Conservation (phyloP, 2,113 vertebrate genomes). For the Oncorhynchus kisutch region DNA sequence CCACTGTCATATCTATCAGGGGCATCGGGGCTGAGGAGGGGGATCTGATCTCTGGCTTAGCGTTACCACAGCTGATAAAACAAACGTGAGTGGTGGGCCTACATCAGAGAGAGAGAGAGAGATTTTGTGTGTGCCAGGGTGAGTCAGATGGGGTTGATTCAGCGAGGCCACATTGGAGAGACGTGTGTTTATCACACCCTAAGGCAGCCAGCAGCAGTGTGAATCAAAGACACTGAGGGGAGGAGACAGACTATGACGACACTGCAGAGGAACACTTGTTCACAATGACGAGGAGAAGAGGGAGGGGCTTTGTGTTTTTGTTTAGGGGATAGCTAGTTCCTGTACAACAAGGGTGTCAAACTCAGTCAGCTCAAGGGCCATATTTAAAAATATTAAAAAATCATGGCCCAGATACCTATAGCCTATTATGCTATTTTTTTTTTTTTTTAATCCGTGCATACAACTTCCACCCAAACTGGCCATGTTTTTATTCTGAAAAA, state of each 20-base stretch:
- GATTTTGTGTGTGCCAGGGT: neutral
- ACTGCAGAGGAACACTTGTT: slow-evolving; percentile 25
- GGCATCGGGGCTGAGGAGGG: slow-evolving; percentile 25
- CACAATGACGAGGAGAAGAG: slow-evolving; percentile 43
- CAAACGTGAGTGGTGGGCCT: slow-evolving; percentile 23
- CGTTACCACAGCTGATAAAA: slow-evolving; percentile 57
- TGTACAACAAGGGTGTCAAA: neutral
- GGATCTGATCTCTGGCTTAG: slow-evolving; percentile 4
- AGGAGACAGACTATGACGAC: slow-evolving; percentile 45
- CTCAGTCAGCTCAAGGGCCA: too few relatives aligned
- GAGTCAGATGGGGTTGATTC: slow-evolving; percentile 27
- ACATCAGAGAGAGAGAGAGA: slow-evolving; percentile 4
- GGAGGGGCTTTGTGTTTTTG: slow-evolving; percentile 20
- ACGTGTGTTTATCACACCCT: slow-evolving; percentile 26
- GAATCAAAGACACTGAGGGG: slow-evolving; percentile 15
- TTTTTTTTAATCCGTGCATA: too few relatives aligned
- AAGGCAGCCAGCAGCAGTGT: slow-evolving; percentile 31
- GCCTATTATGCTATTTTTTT: too few relatives aligned
- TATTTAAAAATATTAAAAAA: too few relatives aligned
- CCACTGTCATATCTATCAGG: slow-evolving; percentile 34
- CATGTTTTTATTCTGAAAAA: too few relatives aligned
- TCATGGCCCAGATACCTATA: too few relatives aligned
- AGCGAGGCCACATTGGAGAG: slow-evolving; percentile 17
- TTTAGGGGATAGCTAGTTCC: slow-evolving; percentile 41
- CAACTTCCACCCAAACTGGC: too few relatives aligned